A percentile compares a stretch with the other conserved stretches of the same genome.
Conservation (phyloP, 2,888 invertebrate species). For the Drosophila robusta region DNA sequence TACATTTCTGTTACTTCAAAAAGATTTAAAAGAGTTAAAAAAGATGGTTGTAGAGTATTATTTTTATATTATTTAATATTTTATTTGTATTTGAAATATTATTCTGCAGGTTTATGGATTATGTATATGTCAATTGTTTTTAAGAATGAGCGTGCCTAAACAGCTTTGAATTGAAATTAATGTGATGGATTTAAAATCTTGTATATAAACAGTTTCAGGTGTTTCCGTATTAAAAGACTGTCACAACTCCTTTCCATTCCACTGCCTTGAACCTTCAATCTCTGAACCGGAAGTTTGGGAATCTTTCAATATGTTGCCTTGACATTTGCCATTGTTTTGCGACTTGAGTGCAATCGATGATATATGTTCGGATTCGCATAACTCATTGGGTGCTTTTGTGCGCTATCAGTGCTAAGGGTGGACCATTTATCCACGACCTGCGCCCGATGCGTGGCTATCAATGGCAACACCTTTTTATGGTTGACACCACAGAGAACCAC, state of each 20-base stretch:
- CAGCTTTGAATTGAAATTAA: no score
- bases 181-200: no score
- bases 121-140: no score
- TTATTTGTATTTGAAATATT: no score
- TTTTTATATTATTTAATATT: no score
- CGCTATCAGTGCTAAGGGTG: constrained; percentile 44
- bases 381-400: constrained; percentile 32
- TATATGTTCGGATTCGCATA: constrained; percentile 32
- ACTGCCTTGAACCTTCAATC: constrained; percentile 4
- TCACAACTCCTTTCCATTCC: no score
- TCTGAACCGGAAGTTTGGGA: constrained; percentile 15
- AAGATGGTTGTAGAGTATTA: no score
- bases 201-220: background rate
- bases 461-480: constrained; percentile 66
- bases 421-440: constrained; percentile 28
- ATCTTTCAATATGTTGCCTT: constrained; percentile 32
- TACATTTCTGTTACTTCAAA: no score
- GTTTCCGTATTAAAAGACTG: no score
- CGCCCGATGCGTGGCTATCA: constrained; percentile 42
- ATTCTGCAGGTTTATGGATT: no score
- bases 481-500: constrained; percentile 14
- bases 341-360: constrained; percentile 19
- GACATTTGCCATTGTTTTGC: constrained; percentile 19
- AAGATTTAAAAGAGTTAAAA: no score
- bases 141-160: no score